These are phyloP conservation scores for Megaceryle maxima DNA, from an alignment of 2,113 vertebrate genomes.

Conservation along the genomic window DNA sequence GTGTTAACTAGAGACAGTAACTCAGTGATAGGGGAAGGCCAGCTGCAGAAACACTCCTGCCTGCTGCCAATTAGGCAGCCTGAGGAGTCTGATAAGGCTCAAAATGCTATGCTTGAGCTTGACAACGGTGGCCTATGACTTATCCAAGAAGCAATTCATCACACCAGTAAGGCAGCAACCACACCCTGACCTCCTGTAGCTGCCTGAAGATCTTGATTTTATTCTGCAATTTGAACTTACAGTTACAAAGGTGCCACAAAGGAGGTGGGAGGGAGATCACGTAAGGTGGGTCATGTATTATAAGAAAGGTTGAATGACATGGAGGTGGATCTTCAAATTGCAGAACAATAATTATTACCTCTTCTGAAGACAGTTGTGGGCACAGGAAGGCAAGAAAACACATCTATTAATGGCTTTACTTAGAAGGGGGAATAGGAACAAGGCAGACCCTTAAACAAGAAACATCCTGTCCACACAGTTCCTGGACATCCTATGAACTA, in stretches of 20 bases:
- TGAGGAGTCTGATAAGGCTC: conserved; percentile 30
- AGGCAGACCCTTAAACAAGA: background rate
- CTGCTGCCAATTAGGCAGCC: background rate
- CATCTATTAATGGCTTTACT: background rate
- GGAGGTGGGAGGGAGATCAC: background rate
- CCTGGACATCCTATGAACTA: background rate
- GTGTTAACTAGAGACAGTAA: background rate
- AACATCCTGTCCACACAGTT: background rate
- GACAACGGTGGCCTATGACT: background rate
- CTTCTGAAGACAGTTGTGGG: background rate
- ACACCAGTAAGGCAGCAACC: background rate
- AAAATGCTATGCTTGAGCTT: accelerated
- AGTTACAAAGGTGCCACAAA: accelerated
- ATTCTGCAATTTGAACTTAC: accelerated
- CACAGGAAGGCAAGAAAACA: background rate
- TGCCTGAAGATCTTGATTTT: background rate
- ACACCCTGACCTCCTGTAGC: accelerated
- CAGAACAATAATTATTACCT: background rate
- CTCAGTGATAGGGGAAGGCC: background rate
- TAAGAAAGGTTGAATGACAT: background rate
- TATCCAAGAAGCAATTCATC: background rate
- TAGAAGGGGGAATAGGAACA: background rate
- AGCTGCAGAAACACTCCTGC: background rate
- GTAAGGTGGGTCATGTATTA: accelerated
- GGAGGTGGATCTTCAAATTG: background rate